Evolutionary conservation across 2,888 invertebrate genomes (phyloP).

Genomic region (Scaptomyza reducta): DNA sequence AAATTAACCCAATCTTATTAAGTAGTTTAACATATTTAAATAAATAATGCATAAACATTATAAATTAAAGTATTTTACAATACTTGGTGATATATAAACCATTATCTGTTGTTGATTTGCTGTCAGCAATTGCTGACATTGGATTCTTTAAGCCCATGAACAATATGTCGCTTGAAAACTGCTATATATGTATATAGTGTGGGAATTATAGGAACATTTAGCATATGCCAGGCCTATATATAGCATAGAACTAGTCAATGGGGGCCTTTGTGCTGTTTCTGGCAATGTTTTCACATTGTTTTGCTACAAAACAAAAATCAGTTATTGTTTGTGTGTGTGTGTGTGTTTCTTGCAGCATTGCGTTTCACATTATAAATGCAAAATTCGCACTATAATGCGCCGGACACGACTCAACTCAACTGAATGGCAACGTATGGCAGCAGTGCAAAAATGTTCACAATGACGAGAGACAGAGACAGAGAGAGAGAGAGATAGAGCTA

Average conservation of each 20-base stretch:
- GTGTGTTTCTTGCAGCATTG: constrained; percentile 34
- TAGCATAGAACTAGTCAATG: constrained; percentile 10
- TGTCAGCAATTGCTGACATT: neutral
- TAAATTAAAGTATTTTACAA: too few relatives aligned
- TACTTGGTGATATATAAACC: too few relatives aligned
- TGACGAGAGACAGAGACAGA: constrained; percentile 23
- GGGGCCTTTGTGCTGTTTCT: constrained; percentile 10
- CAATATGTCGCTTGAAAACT: neutral
- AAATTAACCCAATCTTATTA: too few relatives aligned
- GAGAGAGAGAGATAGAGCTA: neutral
- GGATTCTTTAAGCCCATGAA: neutral
- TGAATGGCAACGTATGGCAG: constrained; percentile 11
- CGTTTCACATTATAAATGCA: constrained; percentile 71
- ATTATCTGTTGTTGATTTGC: neutral
- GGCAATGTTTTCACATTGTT: constrained; percentile 36
- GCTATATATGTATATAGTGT: constrained; percentile 5
- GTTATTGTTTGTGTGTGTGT: constrained; percentile 35
- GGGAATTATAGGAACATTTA: constrained; percentile 2
- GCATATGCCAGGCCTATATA: constrained; percentile 13
- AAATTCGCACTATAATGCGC: constrained; percentile 75
- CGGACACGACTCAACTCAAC: constrained; percentile 28
- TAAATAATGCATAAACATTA: too few relatives aligned
- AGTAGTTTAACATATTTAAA: too few relatives aligned
- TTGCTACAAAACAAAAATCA: constrained; percentile 51
- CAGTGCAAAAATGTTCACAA: constrained; percentile 58